Percentiles rank a stretch among this genome's conserved stretches.
Evolutionary conservation across 2,888 invertebrate genomes (phyloP).

Genomic region (Pterobdella sp.): DNA sequence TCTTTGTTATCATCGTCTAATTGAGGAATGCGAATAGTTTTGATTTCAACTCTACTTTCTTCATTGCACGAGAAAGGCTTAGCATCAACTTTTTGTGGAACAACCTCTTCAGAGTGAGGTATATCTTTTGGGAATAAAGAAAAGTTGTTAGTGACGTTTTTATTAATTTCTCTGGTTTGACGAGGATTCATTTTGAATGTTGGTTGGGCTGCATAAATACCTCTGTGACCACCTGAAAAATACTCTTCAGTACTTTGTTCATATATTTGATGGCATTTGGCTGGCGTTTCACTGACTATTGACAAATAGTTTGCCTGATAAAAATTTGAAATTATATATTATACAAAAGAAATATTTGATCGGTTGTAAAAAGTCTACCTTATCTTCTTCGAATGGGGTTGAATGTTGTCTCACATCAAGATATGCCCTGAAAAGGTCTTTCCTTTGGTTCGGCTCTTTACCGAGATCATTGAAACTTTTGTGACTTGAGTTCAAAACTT

Average conservation of each 20-base stretch:
- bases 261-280: neutral
- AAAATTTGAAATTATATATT: neutral
- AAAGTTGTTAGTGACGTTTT: neutral
- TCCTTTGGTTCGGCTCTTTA: neutral
- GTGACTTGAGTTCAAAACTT: neutral
- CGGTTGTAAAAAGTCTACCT: neutral
- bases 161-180: neutral
- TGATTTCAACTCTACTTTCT: neutral
- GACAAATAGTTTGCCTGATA: neutral
- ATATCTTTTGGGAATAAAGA: neutral
- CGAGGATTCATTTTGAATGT: constrained; percentile 1
- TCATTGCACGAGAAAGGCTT: neutral
- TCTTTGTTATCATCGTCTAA: constrained; percentile 2
- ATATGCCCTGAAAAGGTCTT: constrained; percentile 25
- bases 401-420: constrained; percentile 17
- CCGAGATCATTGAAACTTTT: neutral
- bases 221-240: neutral
- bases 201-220: neutral
- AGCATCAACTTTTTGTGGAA: neutral
- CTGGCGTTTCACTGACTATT: neutral
- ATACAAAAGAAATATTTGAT: neutral
- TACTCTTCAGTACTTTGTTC: constrained; percentile 1
- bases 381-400: neutral
- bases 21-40: neutral
- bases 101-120: neutral